Evolutionary conservation across 2,888 invertebrate genomes (phyloP).

Genomic region (Agrochola macilenta): DNA sequence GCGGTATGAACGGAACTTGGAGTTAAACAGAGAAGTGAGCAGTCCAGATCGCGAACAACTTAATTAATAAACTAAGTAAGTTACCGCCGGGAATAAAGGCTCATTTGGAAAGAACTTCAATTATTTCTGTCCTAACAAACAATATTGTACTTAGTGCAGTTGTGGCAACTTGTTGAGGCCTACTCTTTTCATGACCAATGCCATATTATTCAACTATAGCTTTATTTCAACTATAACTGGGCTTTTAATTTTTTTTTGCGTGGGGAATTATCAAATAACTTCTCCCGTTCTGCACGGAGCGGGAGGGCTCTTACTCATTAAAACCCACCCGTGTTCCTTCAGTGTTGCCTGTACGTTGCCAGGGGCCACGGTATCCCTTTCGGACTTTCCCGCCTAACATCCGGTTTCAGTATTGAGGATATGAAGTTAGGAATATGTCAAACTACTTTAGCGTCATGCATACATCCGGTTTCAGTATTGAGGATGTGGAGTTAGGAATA

Average conservation of each 20-base stretch:
- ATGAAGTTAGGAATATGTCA: background rate
- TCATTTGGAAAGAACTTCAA: conserved; percentile 60
- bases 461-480: background rate
- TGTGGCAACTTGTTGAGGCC: conserved; percentile 41
- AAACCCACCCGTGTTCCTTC: too few species aligned
- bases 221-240: too few species aligned
- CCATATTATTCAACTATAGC: background rate
- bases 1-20: conserved; percentile 17
- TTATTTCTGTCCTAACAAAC: conserved; percentile 54
- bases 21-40: conserved; percentile 39
- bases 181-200: conserved; percentile 17
- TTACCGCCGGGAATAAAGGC: conserved; percentile 58
- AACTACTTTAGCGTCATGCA: too few species aligned
- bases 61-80: conserved; percentile 65
- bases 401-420: background rate
- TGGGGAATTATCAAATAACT: too few species aligned
- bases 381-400: too few species aligned
- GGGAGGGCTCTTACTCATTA: too few species aligned
- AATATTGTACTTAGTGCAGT: conserved; percentile 22
- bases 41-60: conserved; percentile 54
- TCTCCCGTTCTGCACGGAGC: too few species aligned
- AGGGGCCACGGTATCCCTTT: too few species aligned
- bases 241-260: too few species aligned
- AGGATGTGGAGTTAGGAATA: background rate
- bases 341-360: too few species aligned